These are phyloP conservation scores for Shinisaurus crocodilurus DNA, from an alignment of 2,113 vertebrate genomes.

Conservation along the genomic window DNA sequence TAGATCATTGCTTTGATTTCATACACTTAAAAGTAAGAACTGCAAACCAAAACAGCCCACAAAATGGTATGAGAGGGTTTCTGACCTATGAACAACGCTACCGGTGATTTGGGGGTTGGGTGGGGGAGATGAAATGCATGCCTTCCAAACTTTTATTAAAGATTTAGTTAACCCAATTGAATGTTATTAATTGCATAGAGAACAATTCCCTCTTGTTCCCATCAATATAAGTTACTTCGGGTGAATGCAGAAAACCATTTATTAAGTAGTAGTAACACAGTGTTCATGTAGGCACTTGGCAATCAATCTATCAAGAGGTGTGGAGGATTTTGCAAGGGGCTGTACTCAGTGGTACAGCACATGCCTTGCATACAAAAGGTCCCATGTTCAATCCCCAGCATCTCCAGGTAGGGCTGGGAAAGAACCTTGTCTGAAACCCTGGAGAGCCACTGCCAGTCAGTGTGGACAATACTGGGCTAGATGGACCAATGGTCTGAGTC, in stretches of 20 bases:
- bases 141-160: background rate
- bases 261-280: background rate
- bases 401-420: background rate
- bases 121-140: background rate
- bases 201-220: background rate
- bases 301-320: background rate
- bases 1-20: background rate
- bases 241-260: background rate
- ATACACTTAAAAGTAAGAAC: background rate
- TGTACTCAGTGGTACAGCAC: background rate
- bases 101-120: too few relatives aligned
- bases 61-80: background rate
- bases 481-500: too few relatives aligned
- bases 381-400: too few relatives aligned
- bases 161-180: background rate
- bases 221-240: background rate
- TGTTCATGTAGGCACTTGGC: background rate
- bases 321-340: background rate
- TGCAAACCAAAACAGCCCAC: background rate
- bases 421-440: background rate
- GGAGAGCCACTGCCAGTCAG: too few relatives aligned
- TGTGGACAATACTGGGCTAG: too few relatives aligned
- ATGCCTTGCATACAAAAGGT: background rate
- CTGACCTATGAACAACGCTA: background rate
- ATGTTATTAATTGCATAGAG: background rate